Base-by-base conservation (phyloP, 92 coral and sea anemone genomes). In the Porites lobata region DNA sequence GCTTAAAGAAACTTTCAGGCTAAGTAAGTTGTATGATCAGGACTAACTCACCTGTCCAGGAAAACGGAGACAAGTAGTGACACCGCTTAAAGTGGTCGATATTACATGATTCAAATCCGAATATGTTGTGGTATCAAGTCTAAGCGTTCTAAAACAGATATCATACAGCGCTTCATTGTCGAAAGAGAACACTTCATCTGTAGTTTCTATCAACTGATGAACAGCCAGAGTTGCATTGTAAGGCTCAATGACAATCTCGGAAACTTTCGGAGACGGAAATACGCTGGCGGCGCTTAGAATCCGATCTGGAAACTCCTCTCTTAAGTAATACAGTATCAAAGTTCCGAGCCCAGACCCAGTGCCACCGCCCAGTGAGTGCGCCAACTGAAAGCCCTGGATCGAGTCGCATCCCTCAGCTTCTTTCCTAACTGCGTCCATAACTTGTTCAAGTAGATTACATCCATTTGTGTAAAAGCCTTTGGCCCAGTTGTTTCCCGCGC, bases 401-500 rank as follows among this genome's bases (percentile, higher is more conserved):
- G 96, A 82, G 86, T 95, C 98, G 52, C 98, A 95, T 61, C 66
- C 67, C 52, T 95, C 98, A n/a, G 98, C 96, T 54, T 95, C 98
- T 84, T 93, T 95, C 15, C 98, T 84, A 12, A 95, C 80, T 72
- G 86, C 90, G 80, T 95, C 98, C 18, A 95, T 80, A 8, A 94
- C 94, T 76, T 95, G 91, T 65, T 95, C 98, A 57, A 95, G 81
- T 2, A 95, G 90, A 74, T 95, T 86, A 52, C 94, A 92, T 50
- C 98, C 98, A 50, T 95, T 95, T 19, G 98, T 84, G 88, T 87
- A 95, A 70, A 95, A 95, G 1, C 98, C 98, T 93, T 95, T 95
- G 32, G 98, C 98, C 98, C 98, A 95, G 93, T 95, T 95, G 82
- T 95, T 95, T 12, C 98, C 98, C 9, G 98, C 98, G 19, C 98